Base-by-base conservation (phyloP, 2,113 vertebrate species). In the Lophotis ruficrista region DNA sequence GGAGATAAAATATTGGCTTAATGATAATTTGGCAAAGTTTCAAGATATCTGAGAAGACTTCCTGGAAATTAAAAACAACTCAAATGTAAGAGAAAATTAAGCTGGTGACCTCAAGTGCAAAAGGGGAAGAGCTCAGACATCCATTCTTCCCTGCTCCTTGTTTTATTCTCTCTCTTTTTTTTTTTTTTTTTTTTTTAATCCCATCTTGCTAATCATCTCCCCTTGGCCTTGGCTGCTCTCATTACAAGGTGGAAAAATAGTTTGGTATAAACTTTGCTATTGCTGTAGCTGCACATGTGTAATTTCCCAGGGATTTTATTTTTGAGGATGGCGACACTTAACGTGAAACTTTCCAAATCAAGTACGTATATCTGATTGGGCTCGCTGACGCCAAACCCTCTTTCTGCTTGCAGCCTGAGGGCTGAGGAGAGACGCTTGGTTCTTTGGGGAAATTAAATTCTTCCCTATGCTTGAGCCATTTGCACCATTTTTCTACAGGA, bases 61-160 rank as follows among this genome's bases (percentile, higher is more conserved):
- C 97, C 96, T 97, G 97, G 97, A 97, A 97, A 97, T 97, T 97
- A 96, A 97, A 97, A 97, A 96, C 93, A 97, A 96, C 94, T 97
- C 94, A 97, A 60, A 96, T 61, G 60, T 90, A 87, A 90, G 89
- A 95, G 92, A 96, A 97, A 97, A 97, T 97, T 96, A 97, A 96
- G 94, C 58, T 92, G 20, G 58, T 94, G 96, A 97, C 96, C 95
- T 45, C 17, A 76, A 93, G 94, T n/a, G n/a, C n/a, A n/a, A n/a
- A n/a, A n/a, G n/a, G n/a, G n/a, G n/a, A n/a, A n/a, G n/a, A n/a
- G n/a, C n/a, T 96, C 89, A 93, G 87, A 89, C 93, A 96, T 96
- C 58, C 73, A 93, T 95, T 96, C 61, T 92, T 88, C 43, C 54
- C 31, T 77, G 57, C 9, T 86, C 45, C 57, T 87, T 87, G 54